Percentiles rank a stretch among this genome's conserved stretches.
These are phyloP conservation scores for Trogon surrucura DNA, from an alignment of 2,113 vertebrate species.

Conservation along the genomic window DNA sequence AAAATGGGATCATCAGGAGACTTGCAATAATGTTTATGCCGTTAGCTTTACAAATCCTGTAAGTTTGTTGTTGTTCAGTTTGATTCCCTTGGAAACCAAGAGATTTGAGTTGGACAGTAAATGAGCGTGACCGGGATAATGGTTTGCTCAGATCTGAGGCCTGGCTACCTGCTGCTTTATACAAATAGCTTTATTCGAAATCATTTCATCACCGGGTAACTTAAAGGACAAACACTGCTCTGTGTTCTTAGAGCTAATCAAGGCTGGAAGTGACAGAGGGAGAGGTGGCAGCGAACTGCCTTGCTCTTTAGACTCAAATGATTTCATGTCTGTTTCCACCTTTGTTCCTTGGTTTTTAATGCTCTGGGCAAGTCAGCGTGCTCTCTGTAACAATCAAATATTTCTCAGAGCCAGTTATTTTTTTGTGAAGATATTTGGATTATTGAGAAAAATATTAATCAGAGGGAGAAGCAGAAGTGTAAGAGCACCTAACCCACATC, in stretches of 20 bases:
- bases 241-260: not conserved
- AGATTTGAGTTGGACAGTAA: constrained; percentile 53
- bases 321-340: not conserved
- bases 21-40: not conserved
- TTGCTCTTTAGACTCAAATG: not conserved
- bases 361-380: not conserved
- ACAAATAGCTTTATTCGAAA: constrained; percentile 34
- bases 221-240: constrained; percentile 33
- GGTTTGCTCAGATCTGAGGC: constrained; percentile 72
- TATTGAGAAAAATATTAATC: not conserved
- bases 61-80: not conserved
- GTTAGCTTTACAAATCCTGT: constrained; percentile 57
- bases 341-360: not conserved
- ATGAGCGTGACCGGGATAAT: constrained; percentile 65
- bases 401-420: not conserved
- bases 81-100: constrained; percentile 63
- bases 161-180: constrained; percentile 64
- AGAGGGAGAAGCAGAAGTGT: not conserved
- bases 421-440: not conserved
- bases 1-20: not conserved
- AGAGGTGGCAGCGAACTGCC: not conserved
- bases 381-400: not conserved
- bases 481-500: not conserved
- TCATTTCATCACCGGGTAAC: not conserved
- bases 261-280: not conserved